Conservation (phyloP, 2,888 invertebrate genomes). For the Drosophila flavopinicola region DNA sequence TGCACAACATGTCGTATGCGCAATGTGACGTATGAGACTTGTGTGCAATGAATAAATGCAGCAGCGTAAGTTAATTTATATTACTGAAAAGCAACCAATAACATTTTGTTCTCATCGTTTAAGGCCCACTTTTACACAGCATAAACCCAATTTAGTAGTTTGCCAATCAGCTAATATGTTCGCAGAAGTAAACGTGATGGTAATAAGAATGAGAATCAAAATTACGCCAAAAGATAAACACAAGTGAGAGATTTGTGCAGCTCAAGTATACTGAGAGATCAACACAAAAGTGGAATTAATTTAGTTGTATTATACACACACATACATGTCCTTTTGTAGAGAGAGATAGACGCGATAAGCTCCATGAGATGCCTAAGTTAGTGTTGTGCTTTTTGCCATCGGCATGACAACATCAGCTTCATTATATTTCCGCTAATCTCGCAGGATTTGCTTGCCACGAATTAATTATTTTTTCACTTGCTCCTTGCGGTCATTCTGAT, state of each 20-base stretch:
- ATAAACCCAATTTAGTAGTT: conserved; percentile 62
- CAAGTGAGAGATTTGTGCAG: conserved; percentile 3
- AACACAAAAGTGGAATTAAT: not conserved
- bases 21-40: not conserved
- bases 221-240: conserved; percentile 77
- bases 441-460: not conserved
- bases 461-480: not conserved
- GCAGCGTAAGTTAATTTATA: too few relatives aligned
- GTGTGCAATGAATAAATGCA: not conserved
- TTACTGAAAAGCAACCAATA: too few relatives aligned
- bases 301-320: not conserved
- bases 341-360: not conserved
- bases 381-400: not conserved
- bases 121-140: not conserved
- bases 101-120: not conserved
- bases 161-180: conserved; percentile 83
- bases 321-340: not conserved
- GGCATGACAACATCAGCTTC: not conserved
- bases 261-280: not conserved
- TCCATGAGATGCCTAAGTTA: not conserved
- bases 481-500: not conserved
- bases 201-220: conserved; percentile 84
- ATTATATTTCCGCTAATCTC: conserved; percentile 9
- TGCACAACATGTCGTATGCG: not conserved
- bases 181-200: conserved; percentile 84